Base-by-base conservation (phyloP, 2,797 vertebrate genomes). In the Phrynocephalus guinanensis region DNA sequence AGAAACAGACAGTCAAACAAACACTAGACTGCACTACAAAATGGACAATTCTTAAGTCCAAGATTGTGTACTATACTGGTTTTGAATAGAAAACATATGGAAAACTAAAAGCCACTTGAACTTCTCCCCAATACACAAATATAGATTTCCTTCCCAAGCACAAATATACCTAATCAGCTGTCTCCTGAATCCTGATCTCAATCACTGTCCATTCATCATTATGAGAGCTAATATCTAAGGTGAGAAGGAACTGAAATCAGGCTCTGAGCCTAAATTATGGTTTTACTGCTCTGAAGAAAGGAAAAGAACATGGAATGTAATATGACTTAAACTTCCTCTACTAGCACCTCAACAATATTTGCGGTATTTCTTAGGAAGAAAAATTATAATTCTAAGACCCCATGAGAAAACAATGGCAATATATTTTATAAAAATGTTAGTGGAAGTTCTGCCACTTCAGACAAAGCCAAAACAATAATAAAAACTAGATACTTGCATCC, bases 1-100 rank as follows among this genome's bases (percentile, higher is more conserved):
- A 96, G 94, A 93, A 93, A 96, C 96, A 96, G 93, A 91, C 93
- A 92, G 91, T 83, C 93, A 94, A 94, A 95, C 94, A 95, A 96
- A 94, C 87, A 92, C 6, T 9, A 93, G 89, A 91, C 48, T 28
- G 86, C 67, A 44, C 87, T 0, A 18, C 87, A 70, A 92, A 93
- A 92, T 63, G 87, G 92, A 88, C 79, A 0, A 94, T 93, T 90
- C 91, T 93, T 92, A 90, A 91, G 83, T 24, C 77, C 0, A 24
- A 91, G 91, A 80, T 80, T 85, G 91, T 85, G 86, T 83, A 72
- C 67, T 90, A 48, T 82, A 84, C 82, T 86, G 82, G 7, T 0
- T 81, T 79, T 82, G 84, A 71, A n/a, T 91, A 84, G 85, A 85
- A 95, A 90, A 77, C 48, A 0, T 6, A 89, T 66, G 85, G 92